Conservation (phyloP, 2,888 invertebrate species). For the Orthosia gothica region DNA sequence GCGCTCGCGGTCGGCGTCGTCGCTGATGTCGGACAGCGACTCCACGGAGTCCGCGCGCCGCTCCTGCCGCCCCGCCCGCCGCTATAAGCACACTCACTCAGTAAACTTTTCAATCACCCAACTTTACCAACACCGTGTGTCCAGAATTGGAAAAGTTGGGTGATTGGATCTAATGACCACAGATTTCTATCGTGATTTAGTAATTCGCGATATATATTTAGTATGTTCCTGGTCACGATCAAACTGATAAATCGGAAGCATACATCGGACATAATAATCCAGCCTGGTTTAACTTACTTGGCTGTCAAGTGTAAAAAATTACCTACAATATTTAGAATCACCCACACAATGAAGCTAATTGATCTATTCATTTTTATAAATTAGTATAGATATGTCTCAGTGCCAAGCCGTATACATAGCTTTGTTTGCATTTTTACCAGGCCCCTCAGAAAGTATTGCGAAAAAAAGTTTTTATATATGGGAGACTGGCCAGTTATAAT, state of each 20-base stretch:
- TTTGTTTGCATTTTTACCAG: background rate
- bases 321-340: background rate
- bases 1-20: conserved; percentile 76
- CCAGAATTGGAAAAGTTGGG: no score
- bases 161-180: background rate
- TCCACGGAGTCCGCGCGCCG: conserved; percentile 76
- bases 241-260: background rate
- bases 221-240: background rate
- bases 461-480: no score
- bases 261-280: background rate
- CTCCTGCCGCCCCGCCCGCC: conserved; percentile 71
- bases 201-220: background rate
- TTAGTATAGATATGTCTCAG: conserved; percentile 3
- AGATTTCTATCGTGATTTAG: background rate
- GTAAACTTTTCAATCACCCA: background rate
- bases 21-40: conserved; percentile 86
- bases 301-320: no score
- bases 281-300: background rate
- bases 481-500: no score
- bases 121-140: no score
- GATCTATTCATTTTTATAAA: background rate
- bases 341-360: background rate
- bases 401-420: conserved; percentile 10
- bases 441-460: no score
- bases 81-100: conserved; percentile 61